Evolutionary conservation across 2,797 vertebrate species (phyloP).

Genomic region (Sus cebifrons): DNA sequence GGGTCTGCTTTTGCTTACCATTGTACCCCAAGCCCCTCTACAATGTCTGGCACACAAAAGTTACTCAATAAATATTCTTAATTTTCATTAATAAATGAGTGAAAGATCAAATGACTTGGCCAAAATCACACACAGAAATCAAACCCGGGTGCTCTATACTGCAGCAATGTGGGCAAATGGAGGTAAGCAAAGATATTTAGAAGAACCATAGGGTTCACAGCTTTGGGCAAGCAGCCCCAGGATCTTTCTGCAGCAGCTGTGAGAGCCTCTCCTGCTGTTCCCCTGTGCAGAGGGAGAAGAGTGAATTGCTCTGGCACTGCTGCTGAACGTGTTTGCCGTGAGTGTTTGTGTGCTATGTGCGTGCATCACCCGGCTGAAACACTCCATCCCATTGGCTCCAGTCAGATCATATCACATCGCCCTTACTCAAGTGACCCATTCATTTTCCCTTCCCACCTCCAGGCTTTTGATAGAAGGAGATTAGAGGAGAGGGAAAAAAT

Average conservation of each 20-base stretch:
- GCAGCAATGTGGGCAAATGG: background rate
- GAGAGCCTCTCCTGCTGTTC: background rate
- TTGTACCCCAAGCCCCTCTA: background rate
- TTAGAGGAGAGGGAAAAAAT: background rate
- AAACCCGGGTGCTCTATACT: background rate
- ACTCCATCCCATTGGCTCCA: background rate
- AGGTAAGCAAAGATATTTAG: background rate
- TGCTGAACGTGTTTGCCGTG: background rate
- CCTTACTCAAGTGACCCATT: background rate
- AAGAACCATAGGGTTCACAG: background rate
- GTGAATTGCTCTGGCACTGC: background rate
- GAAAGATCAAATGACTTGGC: background rate
- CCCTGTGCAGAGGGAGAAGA: background rate
- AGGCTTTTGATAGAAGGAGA: slow-evolving; percentile 22
- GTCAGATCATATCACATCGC: background rate
- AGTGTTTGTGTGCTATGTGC: accelerated
- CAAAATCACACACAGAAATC: slow-evolving; percentile 1
- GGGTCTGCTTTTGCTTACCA: background rate
- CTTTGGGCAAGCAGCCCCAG: background rate
- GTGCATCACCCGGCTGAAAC: accelerated
- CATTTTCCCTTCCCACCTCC: background rate
- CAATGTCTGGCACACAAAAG: background rate
- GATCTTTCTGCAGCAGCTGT: background rate
- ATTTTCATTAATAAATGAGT: background rate
- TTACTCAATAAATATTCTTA: background rate